Percentiles rank a stretch among this genome's conserved stretches.
These are phyloP conservation scores for Amblyjoppa fuscipennis DNA, from an alignment of 2,888 invertebrate genomes.

Conservation along the genomic window DNA sequence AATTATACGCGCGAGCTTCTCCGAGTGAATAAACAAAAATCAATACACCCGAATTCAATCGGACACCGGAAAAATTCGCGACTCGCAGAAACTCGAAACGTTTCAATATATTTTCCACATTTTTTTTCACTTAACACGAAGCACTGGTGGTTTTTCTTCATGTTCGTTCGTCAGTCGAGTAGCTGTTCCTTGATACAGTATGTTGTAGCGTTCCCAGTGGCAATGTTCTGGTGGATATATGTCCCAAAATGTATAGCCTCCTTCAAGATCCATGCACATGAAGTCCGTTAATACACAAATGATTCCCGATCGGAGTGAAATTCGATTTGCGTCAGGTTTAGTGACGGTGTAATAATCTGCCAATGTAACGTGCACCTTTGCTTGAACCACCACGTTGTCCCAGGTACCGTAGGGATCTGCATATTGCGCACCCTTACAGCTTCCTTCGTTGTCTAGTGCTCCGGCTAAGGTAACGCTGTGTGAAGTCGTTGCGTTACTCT, in stretches of 20 bases:
- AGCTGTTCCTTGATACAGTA: slow-evolving; percentile 53
- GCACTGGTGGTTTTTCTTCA: not conserved
- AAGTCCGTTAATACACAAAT: slow-evolving; percentile 30
- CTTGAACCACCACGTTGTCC: slow-evolving; percentile 48
- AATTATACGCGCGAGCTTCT: too few relatives aligned
- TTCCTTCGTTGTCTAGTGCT: not conserved
- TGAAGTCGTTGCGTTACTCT: not conserved
- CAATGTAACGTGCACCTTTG: slow-evolving; percentile 44
- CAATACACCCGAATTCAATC: too few relatives aligned
- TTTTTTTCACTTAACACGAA: too few relatives aligned
- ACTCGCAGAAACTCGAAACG: too few relatives aligned
- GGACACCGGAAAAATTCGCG: too few relatives aligned
- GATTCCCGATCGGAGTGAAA: slow-evolving; percentile 44
- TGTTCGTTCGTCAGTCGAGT: not conserved
- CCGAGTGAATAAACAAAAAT: too few relatives aligned
- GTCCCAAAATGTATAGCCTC: slow-evolving; percentile 62
- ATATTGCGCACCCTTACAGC: not conserved
- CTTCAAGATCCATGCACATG: slow-evolving; percentile 54
- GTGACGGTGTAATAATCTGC: slow-evolving; percentile 28
- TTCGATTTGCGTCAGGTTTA: slow-evolving; percentile 20
- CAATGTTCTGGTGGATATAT: slow-evolving; percentile 43
- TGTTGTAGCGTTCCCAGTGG: slow-evolving; percentile 35
- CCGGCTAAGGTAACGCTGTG: slow-evolving; percentile 2
- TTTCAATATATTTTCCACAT: too few relatives aligned
- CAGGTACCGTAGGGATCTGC: not conserved